Conservation (phyloP, 2,888 invertebrate species). For the Callinectes sapidus region DNA sequence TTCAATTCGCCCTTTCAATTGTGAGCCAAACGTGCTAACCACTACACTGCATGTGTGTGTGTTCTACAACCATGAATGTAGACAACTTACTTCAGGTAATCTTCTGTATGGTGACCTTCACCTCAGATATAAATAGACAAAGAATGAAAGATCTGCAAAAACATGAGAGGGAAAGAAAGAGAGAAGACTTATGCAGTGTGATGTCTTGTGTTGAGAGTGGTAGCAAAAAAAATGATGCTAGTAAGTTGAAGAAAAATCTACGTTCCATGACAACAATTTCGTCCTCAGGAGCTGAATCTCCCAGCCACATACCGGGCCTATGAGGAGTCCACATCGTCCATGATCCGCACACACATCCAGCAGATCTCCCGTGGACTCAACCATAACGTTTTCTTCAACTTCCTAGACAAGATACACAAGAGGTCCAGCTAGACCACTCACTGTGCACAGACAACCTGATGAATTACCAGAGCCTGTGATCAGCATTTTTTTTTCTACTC, state of each 20-base stretch:
- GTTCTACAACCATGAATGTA: too few species aligned
- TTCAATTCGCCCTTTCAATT: too few species aligned
- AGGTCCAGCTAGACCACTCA: slow-evolving; percentile 79
- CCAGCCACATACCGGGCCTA: slow-evolving; percentile 69
- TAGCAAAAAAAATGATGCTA: neutral
- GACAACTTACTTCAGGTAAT: too few species aligned
- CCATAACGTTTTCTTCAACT: slow-evolving; percentile 87
- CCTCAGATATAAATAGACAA: too few species aligned
- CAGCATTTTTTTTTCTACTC: neutral
- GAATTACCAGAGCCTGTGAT: neutral
- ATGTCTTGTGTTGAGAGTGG: neutral
- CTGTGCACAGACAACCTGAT: neutral
- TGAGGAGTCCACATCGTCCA: slow-evolving; percentile 70
- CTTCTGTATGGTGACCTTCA: too few species aligned
- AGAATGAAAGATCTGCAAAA: too few species aligned
- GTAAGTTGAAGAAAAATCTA: neutral
- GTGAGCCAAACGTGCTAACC: too few species aligned
- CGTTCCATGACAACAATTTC: neutral
- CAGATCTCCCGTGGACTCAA: slow-evolving; percentile 89
- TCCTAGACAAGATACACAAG: slow-evolving; percentile 88
- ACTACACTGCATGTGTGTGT: too few species aligned
- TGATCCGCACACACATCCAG: slow-evolving; percentile 78
- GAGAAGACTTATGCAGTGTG: neutral
- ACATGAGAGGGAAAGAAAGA: neutral
- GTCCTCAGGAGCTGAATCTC: slow-evolving; percentile 80